Conservation (phyloP, 2,113 vertebrate species). For the Microtus ochrogaster region DNA sequence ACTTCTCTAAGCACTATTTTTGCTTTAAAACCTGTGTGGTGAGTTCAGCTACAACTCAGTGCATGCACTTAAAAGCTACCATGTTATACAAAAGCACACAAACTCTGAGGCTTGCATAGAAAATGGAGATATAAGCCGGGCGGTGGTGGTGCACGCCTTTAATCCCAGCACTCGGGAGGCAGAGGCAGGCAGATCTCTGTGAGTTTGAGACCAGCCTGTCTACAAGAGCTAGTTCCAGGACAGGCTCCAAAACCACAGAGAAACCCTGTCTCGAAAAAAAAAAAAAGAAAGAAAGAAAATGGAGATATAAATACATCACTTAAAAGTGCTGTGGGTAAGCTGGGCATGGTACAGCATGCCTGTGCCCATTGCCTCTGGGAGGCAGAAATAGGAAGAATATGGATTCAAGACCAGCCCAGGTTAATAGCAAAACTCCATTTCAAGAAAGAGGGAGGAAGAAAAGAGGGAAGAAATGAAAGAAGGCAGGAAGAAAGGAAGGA, state of each 20-base stretch:
- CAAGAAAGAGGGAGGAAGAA: neutral
- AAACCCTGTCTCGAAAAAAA: too few relatives aligned
- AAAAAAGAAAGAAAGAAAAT: too few relatives aligned
- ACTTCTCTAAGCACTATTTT: constrained; percentile 3
- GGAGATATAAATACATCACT: neutral
- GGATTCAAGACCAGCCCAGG: neutral
- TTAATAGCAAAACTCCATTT: neutral
- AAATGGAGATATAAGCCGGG: neutral
- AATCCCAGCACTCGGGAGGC: too few relatives aligned
- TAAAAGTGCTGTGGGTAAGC: neutral
- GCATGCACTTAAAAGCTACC: neutral
- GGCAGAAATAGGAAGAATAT: neutral
- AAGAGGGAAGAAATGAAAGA: too few relatives aligned
- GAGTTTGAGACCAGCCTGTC: too few relatives aligned
- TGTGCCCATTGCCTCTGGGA: too few relatives aligned
- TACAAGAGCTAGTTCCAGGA: too few relatives aligned
- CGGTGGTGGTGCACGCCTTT: too few relatives aligned
- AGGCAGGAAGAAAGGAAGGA: neutral
- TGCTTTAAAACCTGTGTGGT: neutral
- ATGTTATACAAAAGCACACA: neutral
- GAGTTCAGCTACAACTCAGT: neutral
- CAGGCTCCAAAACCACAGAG: too few relatives aligned
- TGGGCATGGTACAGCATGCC: neutral
- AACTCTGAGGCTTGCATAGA: neutral
- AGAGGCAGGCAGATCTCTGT: too few relatives aligned